Percentiles rank a stretch among this genome's conserved stretches.
phyloP scores from a whole-genome alignment of 2,888 invertebrate genomes.

The Andrena marginata region DNA sequence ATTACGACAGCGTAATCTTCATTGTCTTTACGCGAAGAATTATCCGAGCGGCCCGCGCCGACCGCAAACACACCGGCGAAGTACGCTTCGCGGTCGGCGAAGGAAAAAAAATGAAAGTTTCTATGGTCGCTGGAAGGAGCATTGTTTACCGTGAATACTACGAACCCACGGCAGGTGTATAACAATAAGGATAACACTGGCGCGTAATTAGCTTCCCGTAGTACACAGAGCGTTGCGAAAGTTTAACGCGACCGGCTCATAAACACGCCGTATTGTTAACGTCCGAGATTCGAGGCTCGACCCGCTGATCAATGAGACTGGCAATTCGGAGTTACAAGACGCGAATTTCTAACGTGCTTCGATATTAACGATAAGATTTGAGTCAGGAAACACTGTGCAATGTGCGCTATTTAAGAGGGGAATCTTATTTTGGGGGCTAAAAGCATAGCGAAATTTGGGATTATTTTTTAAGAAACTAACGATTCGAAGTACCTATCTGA shows the following conservation, averaged over 20 bases:
- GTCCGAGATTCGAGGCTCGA: background rate
- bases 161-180: constrained; percentile 19
- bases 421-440: no score
- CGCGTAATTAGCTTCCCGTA: constrained; percentile 31
- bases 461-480: no score
- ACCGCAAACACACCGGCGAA: constrained; percentile 34
- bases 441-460: no score
- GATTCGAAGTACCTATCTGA: no score
- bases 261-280: background rate
- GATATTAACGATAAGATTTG: no score
- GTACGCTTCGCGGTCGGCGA: constrained; percentile 27
- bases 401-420: no score
- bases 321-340: no score
- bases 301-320: no score
- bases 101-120: constrained; percentile 34
- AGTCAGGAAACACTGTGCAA: no score
- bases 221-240: background rate
- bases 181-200: constrained; percentile 34
- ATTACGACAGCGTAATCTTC: constrained; percentile 53
- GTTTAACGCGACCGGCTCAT: background rate
- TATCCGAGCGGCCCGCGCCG: constrained; percentile 6
- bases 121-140: constrained; percentile 10
- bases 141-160: constrained; percentile 24
- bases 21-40: constrained; percentile 50
- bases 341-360: no score